Conservation (phyloP, 2,888 invertebrate genomes). For the Fragum whitleyi region DNA sequence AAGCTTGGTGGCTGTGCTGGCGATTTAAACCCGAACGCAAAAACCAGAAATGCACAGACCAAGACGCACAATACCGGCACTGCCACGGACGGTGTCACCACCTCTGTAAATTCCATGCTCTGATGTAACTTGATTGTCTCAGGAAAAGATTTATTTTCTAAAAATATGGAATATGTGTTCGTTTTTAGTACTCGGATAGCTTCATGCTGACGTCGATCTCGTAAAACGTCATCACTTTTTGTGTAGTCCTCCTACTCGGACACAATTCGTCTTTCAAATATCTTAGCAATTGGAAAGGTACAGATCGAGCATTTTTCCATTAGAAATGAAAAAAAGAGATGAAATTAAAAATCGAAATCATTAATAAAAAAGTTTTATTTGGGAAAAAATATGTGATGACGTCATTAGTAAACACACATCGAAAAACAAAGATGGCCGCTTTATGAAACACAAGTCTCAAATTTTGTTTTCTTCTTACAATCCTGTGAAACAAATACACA, state of each 20-base stretch:
- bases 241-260: conserved; percentile 28
- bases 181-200: conserved; percentile 52
- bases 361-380: not conserved
- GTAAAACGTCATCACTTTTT: conserved; percentile 73
- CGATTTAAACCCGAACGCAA: conserved; percentile 92
- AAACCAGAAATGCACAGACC: conserved; percentile 90
- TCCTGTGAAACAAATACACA: too few relatives aligned
- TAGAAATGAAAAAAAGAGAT: not conserved
- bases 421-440: not conserved
- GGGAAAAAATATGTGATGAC: not conserved
- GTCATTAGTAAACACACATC: not conserved
- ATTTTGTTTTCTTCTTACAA: too few relatives aligned
- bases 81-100: conserved; percentile 86
- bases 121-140: not conserved
- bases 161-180: conserved; percentile 73
- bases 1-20: conserved; percentile 89
- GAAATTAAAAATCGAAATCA: not conserved
- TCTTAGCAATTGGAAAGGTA: not conserved
- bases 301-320: not conserved
- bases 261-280: not conserved
- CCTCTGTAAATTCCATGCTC: conserved; percentile 82
- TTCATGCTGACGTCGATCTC: conserved; percentile 81
- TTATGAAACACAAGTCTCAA: too few relatives aligned
- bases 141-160: conserved; percentile 21
- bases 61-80: conserved; percentile 89